Conservation (phyloP, 2,888 invertebrate genomes). For the Plebejus argus region DNA sequence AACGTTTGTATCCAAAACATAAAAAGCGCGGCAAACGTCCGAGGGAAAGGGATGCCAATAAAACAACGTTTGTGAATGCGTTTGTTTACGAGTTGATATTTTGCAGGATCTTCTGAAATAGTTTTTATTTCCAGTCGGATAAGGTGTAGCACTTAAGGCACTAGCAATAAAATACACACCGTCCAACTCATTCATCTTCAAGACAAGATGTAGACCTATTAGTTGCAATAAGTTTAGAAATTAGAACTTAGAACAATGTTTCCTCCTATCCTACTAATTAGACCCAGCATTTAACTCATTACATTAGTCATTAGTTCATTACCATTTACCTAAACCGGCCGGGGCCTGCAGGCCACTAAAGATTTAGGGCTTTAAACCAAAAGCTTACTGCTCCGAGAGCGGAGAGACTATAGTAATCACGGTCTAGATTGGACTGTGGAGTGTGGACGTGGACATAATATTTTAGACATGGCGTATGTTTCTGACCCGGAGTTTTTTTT, state of each 20-base stretch:
- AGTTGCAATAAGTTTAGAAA: neutral
- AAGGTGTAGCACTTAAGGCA: conserved; percentile 65
- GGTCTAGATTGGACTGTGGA: too few relatives aligned
- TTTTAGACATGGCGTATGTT: too few relatives aligned
- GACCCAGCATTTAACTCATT: neutral
- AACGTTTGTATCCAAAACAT: conserved; percentile 72
- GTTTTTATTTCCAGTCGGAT: conserved; percentile 69
- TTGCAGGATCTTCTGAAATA: conserved; percentile 67
- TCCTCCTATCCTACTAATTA: neutral
- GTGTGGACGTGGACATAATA: too few relatives aligned
- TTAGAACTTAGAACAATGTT: neutral
- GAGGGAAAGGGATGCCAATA: conserved; percentile 78
- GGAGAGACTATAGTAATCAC: neutral
- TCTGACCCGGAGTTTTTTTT: too few relatives aligned
- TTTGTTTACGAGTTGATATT: conserved; percentile 78
- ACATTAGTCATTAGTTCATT: too few relatives aligned
- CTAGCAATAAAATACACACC: conserved; percentile 58
- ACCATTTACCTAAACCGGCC: too few relatives aligned
- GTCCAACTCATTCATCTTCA: conserved; percentile 44
- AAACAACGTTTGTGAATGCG: conserved; percentile 72
- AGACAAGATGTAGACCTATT: neutral
- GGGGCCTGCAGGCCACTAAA: neutral
- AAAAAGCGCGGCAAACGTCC: conserved; percentile 76
- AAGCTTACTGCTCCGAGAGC: neutral
- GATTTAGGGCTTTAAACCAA: neutral